These are phyloP conservation scores for Megaceryle maxima DNA, from an alignment of 2,113 vertebrate species.

Conservation along the genomic window DNA sequence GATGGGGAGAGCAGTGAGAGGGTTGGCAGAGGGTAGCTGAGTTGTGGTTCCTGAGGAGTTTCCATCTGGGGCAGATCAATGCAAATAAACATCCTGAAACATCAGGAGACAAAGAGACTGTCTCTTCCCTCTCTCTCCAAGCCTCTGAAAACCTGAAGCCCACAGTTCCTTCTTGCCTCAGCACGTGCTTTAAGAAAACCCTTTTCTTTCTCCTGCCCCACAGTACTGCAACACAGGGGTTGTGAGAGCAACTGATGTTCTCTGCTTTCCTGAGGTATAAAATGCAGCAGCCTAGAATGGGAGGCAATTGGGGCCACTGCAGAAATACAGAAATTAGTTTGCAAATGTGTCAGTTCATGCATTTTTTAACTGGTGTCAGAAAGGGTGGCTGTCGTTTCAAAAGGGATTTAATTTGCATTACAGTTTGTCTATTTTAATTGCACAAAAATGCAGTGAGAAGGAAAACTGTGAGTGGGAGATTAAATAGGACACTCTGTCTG, in stretches of 20 bases:
- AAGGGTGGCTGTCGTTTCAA: not conserved
- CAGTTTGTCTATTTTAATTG: conserved; percentile 47
- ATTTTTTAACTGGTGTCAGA: conserved; percentile 22
- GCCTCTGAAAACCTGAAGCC: not conserved
- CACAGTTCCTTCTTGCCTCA: not conserved
- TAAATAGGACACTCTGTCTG: conserved; percentile 40
- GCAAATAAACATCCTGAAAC: not conserved
- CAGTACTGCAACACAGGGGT: accelerated
- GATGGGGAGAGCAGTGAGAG: not conserved
- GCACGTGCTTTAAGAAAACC: not conserved
- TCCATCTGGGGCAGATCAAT: not conserved
- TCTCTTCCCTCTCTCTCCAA: not conserved
- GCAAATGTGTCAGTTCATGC: conserved; percentile 19
- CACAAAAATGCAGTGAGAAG: conserved; percentile 36
- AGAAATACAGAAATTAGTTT: conserved; percentile 5
- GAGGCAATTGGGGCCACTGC: not conserved
- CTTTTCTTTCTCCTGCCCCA: not conserved
- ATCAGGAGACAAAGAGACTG: not conserved
- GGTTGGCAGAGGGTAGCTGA: not conserved
- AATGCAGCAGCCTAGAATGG: not conserved
- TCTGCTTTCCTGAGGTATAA: not conserved
- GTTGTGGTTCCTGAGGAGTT: not conserved
- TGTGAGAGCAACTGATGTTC: not conserved
- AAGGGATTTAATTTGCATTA: conserved; percentile 38
- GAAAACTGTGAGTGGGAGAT: conserved; percentile 1